phyloP scores from a whole-genome alignment of 92 coral and sea anemone species.

The Meandrina meandrites region DNA sequence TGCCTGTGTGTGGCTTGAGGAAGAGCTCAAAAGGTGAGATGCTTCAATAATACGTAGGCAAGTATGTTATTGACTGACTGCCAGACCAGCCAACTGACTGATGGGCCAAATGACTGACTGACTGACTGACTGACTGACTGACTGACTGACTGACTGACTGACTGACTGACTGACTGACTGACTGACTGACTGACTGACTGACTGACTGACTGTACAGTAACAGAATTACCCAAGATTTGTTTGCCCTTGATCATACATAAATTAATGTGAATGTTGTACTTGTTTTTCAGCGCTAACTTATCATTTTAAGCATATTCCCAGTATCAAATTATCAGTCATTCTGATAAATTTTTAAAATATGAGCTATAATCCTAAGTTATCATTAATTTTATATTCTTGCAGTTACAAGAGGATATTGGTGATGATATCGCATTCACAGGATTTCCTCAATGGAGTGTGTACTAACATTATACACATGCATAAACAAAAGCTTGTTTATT shows the following conservation, averaged over 20 bases:
- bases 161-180: background rate
- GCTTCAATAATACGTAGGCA: background rate
- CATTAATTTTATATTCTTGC: slow-evolving; percentile 20
- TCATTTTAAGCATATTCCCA: too few species aligned
- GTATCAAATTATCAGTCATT: too few species aligned
- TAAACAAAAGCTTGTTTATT: slow-evolving; percentile 70
- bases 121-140: background rate
- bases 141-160: background rate
- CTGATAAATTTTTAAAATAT: too few species aligned
- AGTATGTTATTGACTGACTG: background rate
- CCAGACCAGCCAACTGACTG: too few species aligned
- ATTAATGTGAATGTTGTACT: too few species aligned
- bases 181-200: background rate
- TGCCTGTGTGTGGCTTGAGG: slow-evolving; percentile 99
- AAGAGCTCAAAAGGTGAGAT: slow-evolving; percentile 87
- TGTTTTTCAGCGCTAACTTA: too few species aligned
- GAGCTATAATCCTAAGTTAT: too few species aligned
- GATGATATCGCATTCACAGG: slow-evolving; percentile 96
- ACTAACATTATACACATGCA: slow-evolving; percentile 94
- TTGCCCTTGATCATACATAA: too few species aligned
- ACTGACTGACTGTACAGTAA: too few species aligned
- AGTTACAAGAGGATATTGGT: slow-evolving; percentile 95
- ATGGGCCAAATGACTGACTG: too few species aligned
- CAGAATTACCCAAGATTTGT: too few species aligned
- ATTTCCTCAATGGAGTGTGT: slow-evolving; percentile 98